These are phyloP conservation scores for Uropetala carovei DNA, from an alignment of 2,888 invertebrate species.

Conservation along the genomic window DNA sequence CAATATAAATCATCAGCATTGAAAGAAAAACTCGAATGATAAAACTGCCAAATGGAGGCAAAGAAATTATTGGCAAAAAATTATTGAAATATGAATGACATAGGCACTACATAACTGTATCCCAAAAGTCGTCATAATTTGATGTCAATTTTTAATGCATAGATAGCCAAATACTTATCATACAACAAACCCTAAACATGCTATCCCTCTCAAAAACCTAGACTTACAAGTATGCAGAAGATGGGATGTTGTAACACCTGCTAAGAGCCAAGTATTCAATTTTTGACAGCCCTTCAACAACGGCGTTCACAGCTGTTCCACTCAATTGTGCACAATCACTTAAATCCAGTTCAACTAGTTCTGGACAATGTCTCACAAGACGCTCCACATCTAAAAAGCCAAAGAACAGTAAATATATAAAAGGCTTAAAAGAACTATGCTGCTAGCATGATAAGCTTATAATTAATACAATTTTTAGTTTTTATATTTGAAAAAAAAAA, in stretches of 20 bases:
- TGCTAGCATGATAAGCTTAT: neutral
- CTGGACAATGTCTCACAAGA: conserved; percentile 82
- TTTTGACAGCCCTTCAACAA: conserved; percentile 76
- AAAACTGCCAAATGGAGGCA: too few relatives aligned
- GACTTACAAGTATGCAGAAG: conserved; percentile 83
- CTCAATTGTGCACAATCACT: conserved; percentile 90
- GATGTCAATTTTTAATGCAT: too few relatives aligned
- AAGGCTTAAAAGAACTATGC: neutral
- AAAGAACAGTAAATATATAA: conserved; percentile 66
- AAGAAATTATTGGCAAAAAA: too few relatives aligned
- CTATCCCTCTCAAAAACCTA: too few relatives aligned
- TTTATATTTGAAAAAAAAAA: conserved; percentile 64
- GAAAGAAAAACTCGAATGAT: too few relatives aligned
- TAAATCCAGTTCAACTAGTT: conserved; percentile 89
- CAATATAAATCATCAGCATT: too few relatives aligned
- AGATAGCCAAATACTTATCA: too few relatives aligned
- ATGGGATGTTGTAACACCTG: conserved; percentile 88
- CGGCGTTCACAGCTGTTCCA: conserved; percentile 78
- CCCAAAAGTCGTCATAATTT: too few relatives aligned
- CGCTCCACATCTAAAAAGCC: conserved; percentile 81
- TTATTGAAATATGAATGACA: too few relatives aligned
- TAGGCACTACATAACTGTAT: too few relatives aligned
- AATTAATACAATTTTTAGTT: neutral
- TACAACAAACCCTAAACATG: too few relatives aligned
- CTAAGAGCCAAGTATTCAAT: conserved; percentile 86